phyloP scores from a whole-genome alignment of 2,113 vertebrate genomes.

The Bettongia penicillata region DNA sequence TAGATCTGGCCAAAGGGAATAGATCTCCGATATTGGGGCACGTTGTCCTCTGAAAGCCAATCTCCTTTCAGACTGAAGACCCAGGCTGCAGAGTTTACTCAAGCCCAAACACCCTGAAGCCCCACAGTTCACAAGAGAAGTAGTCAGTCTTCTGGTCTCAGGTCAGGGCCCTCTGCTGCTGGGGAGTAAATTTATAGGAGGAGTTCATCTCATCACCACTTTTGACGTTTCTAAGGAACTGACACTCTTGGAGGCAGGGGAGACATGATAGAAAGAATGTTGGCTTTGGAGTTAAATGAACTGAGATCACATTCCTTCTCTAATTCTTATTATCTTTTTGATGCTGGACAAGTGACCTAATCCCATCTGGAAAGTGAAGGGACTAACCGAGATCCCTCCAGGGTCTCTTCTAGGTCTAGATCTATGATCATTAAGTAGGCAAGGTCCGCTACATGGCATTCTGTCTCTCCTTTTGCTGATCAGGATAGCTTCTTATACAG shows the following conservation, averaged over 20 bases:
- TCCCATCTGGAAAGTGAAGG: not conserved
- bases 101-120: not conserved
- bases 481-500: not conserved
- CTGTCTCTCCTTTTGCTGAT: not conserved
- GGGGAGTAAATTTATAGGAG: not conserved
- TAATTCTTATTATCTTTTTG: not conserved
- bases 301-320: not conserved
- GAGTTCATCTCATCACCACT: not conserved
- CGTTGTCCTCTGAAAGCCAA: not conserved
- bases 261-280: not conserved
- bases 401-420: not conserved
- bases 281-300: not conserved
- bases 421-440: not conserved
- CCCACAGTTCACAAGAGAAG: not conserved
- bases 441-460: not conserved
- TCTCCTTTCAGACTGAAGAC: conserved; percentile 31
- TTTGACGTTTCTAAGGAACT: not conserved
- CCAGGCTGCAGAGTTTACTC: not conserved
- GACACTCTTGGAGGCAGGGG: not conserved
- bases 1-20: conserved; percentile 18
- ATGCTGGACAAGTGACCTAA: not conserved
- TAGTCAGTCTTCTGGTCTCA: not conserved
- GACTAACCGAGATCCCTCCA: not conserved
- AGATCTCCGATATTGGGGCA: not conserved
- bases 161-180: not conserved